Base-by-base conservation (phyloP, 2,888 invertebrate species). In the Dicyrtoma fusca region DNA sequence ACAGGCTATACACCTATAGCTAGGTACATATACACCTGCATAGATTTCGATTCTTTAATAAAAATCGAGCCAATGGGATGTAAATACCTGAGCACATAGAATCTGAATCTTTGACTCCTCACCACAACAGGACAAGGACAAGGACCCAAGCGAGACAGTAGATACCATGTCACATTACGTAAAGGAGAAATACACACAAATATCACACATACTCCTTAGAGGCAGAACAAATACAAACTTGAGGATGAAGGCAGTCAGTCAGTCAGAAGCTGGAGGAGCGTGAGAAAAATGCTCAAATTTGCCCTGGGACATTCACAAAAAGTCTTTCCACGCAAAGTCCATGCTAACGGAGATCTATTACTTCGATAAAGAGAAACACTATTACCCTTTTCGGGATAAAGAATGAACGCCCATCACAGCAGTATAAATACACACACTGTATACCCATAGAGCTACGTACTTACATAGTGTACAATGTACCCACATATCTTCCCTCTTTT, bases 321-420 rank as follows among this genome's bases (percentile, higher is more conserved):
- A 69, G 55, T 71, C 62, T 74, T 71, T 71, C 70, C 74, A 74
- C 74, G 72, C 74, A 74, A 74, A 74, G 72, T 70, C 68, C 69
- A 72, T 71, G 74, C 69, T 72, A 63, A 74, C 45, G 69, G 72
- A 76, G 75, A 76, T 76, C 75, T 74, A 74, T 76, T 76, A 71
- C 75, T 76, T 72, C 62, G 75, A 76, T 76, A 76, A 74, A 47
- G 53, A 61, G 69, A 72, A 75, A 72, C 73, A 75, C 71, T 73
- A 75, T 75, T 73, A 75, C 66, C 75, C 71, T 73, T 75, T 75
- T 72, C 64, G 71, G 65, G 65, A 26, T 65, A 17, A 57, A 70
- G 62, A 51, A 70, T 70, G 51, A 70, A 70, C 70, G 70, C 70
- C 70, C 70, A 70, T 61, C 70, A 49, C 34, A 21, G 23, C 34